Evolutionary conservation across 2,113 vertebrate genomes (phyloP), one percentile per base, ranked within the genome.

Genomic region (Tonatia bakeri): DNA sequence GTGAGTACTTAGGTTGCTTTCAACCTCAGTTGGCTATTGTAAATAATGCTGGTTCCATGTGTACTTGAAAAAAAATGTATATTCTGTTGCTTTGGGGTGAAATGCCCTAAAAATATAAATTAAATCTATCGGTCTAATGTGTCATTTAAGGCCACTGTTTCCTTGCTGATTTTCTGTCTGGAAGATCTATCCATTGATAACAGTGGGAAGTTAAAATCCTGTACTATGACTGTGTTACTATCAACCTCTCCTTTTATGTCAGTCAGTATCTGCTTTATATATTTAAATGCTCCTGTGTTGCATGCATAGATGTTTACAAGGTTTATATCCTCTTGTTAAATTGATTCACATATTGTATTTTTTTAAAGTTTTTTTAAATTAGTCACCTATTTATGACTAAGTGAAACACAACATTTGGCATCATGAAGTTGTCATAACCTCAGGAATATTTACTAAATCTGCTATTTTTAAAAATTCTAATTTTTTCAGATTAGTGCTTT

Each of bases 391-490:
- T 75, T 82, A 73, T 87, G 65, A 56, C 22, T 67, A 70, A 67
- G 5, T 79, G 20, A 95, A 94, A 52, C 12, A 3, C 43, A 91
- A 76, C 31, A 43, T 4, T 75, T 89, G 52, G 79, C 40, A 75
- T 69, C 84, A 28, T 91, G 75, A 61, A 13, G 8, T 87, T 83
- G 36, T 73, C n/a, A 70, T 91, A 89, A 94, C 31, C 36, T 94
- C 31, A 56, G 33, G 43, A 72, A 76, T 90, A 92, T 80, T 95
- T 90, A 64, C 15, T 90, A 94, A 95, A 79, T 79, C 15, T 79
- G 22, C 14, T 54, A 54, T 75, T 82, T 56, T 24, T 38, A 94
- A 80, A 94, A 61, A 36, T 64, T 54, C 13, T 79, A 19, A 67
- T 52, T 94, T 93, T 89, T 69, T 77, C 52, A 77, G 54, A 10